Evolutionary conservation across 2,113 vertebrate species (phyloP), one percentile per base, ranked within the genome.

Genomic region (Mugil cephalus): DNA sequence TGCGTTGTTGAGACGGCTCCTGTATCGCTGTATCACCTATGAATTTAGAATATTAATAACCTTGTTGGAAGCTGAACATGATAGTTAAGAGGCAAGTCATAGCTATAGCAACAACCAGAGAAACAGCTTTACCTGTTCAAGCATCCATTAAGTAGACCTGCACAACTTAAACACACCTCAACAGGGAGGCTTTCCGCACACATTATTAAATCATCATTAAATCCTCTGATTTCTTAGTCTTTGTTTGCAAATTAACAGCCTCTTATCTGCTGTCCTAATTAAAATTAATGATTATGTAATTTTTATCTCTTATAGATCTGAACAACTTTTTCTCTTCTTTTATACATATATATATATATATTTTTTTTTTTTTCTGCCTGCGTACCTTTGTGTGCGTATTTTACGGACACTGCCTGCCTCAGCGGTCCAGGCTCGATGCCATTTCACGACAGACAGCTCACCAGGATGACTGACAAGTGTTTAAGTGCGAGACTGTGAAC

Each of bases 401-500:
- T 67, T 63, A 58, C 51, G 47, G 68, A 62, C 48, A 52, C 52
- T 77, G 58, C 74, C 72, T 56, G 68, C 51, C 69, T 67, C 42
- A 21, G 30, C 63, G 24, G 5, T 38, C 61, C 47, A 36, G 48
- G 77, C 39, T 4, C 69, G 62, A 75, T 74, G 76, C 47, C 73
- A 82, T 83, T 88, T 89, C 65, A 76, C 34, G 8, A 66, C 60
- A 78, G 54, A 65, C 63, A 60, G 50, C 77, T 85, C 73, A 59
- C 35, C 47, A 5, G 35, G 54, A 67, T 75, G 85, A 84, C 64
- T 65, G 77, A 85, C 66, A 83, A 62, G 56, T 77, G 65, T 79
- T 30, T 55, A 78, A 69, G 56, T 55, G 66, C 69, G 38, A 64
- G 69, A 66, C 68, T 63, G 82, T 67, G 74, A 73, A 74, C 58